Percentiles rank a stretch among this genome's conserved stretches.
These are phyloP conservation scores for Rhyzopertha dominica DNA, from an alignment of 1,140 invertebrate species.

Conservation along the genomic window DNA sequence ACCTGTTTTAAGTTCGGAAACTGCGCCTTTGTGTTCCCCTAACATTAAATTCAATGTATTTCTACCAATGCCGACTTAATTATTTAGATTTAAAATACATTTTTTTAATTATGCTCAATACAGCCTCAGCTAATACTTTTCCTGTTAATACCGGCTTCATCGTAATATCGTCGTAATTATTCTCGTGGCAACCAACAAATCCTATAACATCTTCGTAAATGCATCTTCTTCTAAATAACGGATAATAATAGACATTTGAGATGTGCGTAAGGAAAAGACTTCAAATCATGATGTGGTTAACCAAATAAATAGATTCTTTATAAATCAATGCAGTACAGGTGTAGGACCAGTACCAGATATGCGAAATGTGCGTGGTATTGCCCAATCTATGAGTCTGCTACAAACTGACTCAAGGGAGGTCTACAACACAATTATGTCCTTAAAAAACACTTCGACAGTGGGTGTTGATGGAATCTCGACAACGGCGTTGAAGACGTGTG, in stretches of 20 bases:
- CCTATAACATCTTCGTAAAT: constrained; percentile 9
- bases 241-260: constrained; percentile 9
- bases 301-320: too few species aligned
- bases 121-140: background rate
- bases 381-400: too few species aligned
- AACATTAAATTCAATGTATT: constrained; percentile 14
- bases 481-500: too few species aligned
- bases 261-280: too few species aligned
- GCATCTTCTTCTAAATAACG: constrained; percentile 8
- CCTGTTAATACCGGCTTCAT: constrained; percentile 3
- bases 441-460: too few species aligned
- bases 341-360: too few species aligned
- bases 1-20: constrained; percentile 8
- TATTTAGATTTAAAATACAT: constrained; percentile 8
- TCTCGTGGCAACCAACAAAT: constrained; percentile 8
- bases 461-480: too few species aligned
- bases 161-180: constrained; percentile 1
- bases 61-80: constrained; percentile 13
- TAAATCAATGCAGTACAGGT: too few species aligned
- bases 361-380: too few species aligned
- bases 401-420: too few species aligned
- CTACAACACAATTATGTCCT: too few species aligned
- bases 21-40: constrained; percentile 7
- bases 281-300: too few species aligned
- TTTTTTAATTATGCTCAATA: background rate